Percentiles rank a stretch among this genome's conserved stretches.
Evolutionary conservation across 2,797 vertebrate species (phyloP).

Genomic region (Melanotaenia parkinsoni): DNA sequence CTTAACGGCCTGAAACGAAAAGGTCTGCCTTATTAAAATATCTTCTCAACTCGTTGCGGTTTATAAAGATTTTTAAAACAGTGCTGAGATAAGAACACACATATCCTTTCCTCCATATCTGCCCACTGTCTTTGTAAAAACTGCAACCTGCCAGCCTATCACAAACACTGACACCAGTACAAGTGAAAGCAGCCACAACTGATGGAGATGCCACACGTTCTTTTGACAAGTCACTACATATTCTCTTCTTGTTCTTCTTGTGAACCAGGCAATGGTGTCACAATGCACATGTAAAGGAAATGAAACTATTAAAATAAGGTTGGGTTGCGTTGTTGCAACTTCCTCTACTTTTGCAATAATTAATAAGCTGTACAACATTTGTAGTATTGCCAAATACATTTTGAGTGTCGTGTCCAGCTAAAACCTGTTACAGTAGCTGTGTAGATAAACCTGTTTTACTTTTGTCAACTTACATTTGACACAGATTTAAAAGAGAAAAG

Average conservation of each 20-base stretch:
- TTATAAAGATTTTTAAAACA: not conserved
- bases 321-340: slow-evolving; percentile 58
- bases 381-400: not conserved
- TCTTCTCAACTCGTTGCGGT: not conserved
- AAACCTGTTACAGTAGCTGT: not conserved
- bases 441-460: not conserved
- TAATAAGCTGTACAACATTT: slow-evolving; percentile 22
- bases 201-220: slow-evolving; percentile 8
- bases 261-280: not conserved
- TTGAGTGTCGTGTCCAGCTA: not conserved
- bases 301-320: slow-evolving; percentile 59
- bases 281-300: slow-evolving; percentile 58
- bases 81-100: not conserved
- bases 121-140: slow-evolving; percentile 40
- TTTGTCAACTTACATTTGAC: not conserved
- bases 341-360: slow-evolving; percentile 57
- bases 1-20: slow-evolving; percentile 10
- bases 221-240: slow-evolving; percentile 7
- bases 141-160: slow-evolving; percentile 30
- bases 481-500: not conserved
- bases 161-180: slow-evolving; percentile 58
- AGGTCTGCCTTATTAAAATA: slow-evolving; percentile 3
- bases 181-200: slow-evolving; percentile 4
- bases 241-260: slow-evolving; percentile 1
- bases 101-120: slow-evolving; percentile 18